Conservation (phyloP, 1,140 invertebrate genomes). For the Pinna nobilis region DNA sequence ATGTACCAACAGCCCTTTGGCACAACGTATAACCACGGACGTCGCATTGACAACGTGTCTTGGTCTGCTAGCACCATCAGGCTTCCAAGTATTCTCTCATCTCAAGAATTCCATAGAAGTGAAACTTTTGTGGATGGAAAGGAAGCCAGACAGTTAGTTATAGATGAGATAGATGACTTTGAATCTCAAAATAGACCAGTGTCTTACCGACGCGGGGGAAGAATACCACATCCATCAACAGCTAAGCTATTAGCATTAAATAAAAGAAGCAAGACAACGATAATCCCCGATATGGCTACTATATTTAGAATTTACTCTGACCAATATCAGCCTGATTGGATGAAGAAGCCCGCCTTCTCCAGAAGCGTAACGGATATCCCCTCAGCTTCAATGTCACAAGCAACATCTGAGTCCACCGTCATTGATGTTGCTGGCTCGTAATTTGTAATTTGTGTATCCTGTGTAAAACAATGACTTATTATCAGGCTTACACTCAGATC, state of each 20-base stretch:
- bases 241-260: constrained; percentile 55
- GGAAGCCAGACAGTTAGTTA: constrained; percentile 59
- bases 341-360: constrained; percentile 20
- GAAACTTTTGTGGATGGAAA: constrained; percentile 59
- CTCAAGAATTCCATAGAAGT: constrained; percentile 26
- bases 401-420: constrained; percentile 1
- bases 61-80: constrained; percentile 27
- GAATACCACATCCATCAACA: constrained; percentile 51
- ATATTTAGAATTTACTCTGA: constrained; percentile 67
- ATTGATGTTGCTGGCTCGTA: no score
- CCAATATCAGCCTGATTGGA: constrained; percentile 66
- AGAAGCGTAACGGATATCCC: neutral
- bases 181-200: constrained; percentile 46
- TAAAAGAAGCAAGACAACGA: constrained; percentile 33
- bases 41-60: constrained; percentile 20
- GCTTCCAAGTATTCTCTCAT: constrained; percentile 5
- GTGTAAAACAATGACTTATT: neutral
- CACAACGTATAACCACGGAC: constrained; percentile 47
- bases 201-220: constrained; percentile 34
- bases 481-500: no score
- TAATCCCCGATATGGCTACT: constrained; percentile 55
- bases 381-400: neutral
- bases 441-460: neutral
- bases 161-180: constrained; percentile 56
- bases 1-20: constrained; percentile 57